Evolutionary conservation across 1,140 invertebrate genomes (phyloP).

Genomic region (Protaetia brevitarsis): DNA sequence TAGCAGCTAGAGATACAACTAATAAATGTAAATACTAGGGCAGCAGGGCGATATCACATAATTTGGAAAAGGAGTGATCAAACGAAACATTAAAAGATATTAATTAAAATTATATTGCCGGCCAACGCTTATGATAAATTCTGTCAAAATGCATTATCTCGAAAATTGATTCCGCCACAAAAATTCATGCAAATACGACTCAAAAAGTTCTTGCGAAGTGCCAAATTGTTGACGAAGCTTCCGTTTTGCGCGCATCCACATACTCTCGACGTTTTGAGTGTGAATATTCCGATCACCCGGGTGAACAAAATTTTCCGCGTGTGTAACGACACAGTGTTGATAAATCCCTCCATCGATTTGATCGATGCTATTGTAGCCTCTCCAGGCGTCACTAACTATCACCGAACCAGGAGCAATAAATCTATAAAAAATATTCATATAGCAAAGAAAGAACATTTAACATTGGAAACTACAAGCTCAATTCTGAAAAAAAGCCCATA

Average conservation of each 20-base stretch:
- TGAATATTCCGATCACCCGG: constrained; percentile 17
- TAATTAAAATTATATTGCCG: too few species aligned
- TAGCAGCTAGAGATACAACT: too few species aligned
- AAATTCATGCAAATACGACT: constrained; percentile 22
- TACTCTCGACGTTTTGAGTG: constrained; percentile 20
- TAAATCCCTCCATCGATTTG: background rate
- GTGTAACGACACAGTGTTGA: background rate
- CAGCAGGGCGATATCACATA: too few species aligned
- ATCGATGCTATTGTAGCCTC: background rate
- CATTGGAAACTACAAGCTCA: too few species aligned
- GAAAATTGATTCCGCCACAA: constrained; percentile 21
- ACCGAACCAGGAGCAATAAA: too few species aligned
- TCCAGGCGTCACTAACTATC: background rate
- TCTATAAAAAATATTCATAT: too few species aligned
- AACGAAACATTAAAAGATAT: too few species aligned
- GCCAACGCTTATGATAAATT: background rate
- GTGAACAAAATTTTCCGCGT: constrained; percentile 18
- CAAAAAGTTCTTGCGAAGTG: constrained; percentile 18
- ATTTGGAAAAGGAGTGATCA: too few species aligned
- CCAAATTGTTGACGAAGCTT: constrained; percentile 20
- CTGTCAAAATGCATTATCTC: background rate
- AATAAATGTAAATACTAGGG: too few species aligned
- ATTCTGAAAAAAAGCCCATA: too few species aligned
- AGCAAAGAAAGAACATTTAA: too few species aligned
- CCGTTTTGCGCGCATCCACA: constrained; percentile 23